Conservation (phyloP, 2,888 invertebrate genomes). For the Tetramorium bicarinatum region DNA sequence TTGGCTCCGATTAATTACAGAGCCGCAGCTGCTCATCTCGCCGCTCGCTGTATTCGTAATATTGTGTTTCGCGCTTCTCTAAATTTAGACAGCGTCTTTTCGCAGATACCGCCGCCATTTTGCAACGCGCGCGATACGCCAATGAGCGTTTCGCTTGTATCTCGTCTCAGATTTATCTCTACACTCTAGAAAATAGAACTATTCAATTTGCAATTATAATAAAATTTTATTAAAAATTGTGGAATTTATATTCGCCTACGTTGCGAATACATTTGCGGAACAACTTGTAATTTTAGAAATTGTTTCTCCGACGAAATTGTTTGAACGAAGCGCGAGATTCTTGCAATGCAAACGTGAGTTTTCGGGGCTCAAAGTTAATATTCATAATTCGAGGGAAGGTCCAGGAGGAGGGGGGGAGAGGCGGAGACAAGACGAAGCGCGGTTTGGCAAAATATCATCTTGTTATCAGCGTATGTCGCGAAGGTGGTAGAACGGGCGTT, state of each 20-base stretch:
- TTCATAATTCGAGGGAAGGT: constrained; percentile 54
- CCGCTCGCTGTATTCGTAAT: constrained; percentile 55
- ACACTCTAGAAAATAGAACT: no score
- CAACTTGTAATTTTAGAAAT: background rate
- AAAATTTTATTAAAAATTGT: background rate
- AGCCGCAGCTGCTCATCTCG: constrained; percentile 72
- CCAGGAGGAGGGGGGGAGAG: background rate
- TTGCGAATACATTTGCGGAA: background rate
- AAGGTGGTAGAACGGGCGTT: constrained; percentile 76
- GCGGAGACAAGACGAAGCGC: constrained; percentile 57
- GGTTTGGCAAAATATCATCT: constrained; percentile 79
- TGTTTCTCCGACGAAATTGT: background rate
- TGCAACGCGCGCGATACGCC: constrained; percentile 21
- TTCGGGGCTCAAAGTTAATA: constrained; percentile 63
- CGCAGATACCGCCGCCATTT: constrained; percentile 33
- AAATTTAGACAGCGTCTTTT: constrained; percentile 69
- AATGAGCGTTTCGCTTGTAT: background rate
- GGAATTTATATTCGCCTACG: background rate
- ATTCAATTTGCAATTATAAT: background rate
- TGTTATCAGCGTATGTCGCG: constrained; percentile 83
- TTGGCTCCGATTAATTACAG: constrained; percentile 73
- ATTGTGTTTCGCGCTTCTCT: constrained; percentile 70
- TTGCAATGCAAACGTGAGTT: constrained; percentile 39
- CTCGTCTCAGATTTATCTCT: background rate
- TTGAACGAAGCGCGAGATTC: constrained; percentile 58